phyloP scores from a whole-genome alignment of 2,888 invertebrate species.

The Brachypterus glaber region DNA sequence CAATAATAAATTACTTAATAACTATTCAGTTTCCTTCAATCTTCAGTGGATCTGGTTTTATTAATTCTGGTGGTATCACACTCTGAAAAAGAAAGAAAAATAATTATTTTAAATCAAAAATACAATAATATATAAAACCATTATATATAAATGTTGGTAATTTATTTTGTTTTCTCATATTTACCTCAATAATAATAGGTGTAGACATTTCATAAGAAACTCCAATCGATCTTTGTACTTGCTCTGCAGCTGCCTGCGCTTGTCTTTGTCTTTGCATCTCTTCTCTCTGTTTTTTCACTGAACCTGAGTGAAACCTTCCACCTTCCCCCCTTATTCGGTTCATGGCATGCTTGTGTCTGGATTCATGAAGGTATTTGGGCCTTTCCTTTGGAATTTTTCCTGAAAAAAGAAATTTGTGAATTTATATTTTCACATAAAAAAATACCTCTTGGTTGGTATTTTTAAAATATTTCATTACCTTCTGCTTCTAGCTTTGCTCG shows the following conservation, averaged over 20 bases:
- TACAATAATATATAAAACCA: not conserved
- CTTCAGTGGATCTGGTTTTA: slow-evolving; percentile 31
- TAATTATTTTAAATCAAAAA: not conserved
- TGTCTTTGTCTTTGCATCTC: slow-evolving; percentile 25
- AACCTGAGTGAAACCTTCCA: slow-evolving; percentile 83
- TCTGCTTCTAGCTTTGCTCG: slow-evolving; percentile 89
- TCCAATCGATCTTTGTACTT: slow-evolving; percentile 32
- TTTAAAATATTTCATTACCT: slow-evolving; percentile 32
- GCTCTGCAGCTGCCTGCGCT: slow-evolving; percentile 31
- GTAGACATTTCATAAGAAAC: slow-evolving; percentile 35
- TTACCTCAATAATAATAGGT: slow-evolving; percentile 39
- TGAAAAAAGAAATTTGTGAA: not conserved
- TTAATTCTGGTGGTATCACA: slow-evolving; percentile 30
- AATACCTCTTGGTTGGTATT: no score
- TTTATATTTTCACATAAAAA: not conserved
- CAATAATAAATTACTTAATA: no score
- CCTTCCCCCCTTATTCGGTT: slow-evolving; percentile 94
- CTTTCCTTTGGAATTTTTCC: slow-evolving; percentile 93
- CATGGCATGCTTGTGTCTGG: slow-evolving; percentile 94
- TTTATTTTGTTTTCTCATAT: slow-evolving; percentile 7
- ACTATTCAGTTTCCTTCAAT: slow-evolving; percentile 29
- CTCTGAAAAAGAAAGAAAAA: slow-evolving; percentile 25
- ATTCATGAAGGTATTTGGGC: slow-evolving; percentile 98
- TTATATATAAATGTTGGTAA: not conserved
- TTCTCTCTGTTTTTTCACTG: slow-evolving; percentile 38